These are phyloP conservation scores for Lypha dubia DNA, from an alignment of 2,888 invertebrate species.

Conservation along the genomic window DNA sequence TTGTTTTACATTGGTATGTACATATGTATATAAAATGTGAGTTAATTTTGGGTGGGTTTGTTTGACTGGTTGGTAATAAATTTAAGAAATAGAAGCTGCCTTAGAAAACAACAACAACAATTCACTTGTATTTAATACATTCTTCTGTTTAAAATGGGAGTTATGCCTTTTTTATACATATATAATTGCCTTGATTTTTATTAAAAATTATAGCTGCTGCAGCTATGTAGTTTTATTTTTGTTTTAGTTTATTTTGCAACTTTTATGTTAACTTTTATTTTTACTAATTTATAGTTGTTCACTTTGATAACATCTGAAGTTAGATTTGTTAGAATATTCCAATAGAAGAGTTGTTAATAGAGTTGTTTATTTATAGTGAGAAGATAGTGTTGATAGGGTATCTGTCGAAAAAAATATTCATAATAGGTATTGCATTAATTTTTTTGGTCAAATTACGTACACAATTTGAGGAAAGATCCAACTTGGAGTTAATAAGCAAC, in stretches of 20 bases:
- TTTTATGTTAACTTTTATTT: not conserved
- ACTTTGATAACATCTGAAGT: not conserved
- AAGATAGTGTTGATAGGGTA: conserved; percentile 4
- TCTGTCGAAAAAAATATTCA: not conserved
- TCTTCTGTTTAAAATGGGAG: not conserved
- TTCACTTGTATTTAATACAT: conserved; percentile 3
- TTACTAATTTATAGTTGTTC: conserved; percentile 1
- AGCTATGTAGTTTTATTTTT: not conserved
- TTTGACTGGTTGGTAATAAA: conserved; percentile 54
- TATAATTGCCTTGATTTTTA: not conserved
- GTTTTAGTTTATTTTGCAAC: not conserved
- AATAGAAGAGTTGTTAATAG: conserved; percentile 35
- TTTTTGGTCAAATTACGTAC: no score
- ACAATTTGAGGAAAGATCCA: no score
- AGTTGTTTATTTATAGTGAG: conserved; percentile 16
- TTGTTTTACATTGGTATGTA: no score
- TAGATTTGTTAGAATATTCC: not conserved
- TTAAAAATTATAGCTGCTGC: not conserved
- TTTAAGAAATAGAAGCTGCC: conserved; percentile 25
- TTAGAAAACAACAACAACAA: conserved; percentile 15
- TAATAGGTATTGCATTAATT: not conserved
- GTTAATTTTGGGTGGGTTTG: conserved; percentile 68
- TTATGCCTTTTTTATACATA: not conserved
- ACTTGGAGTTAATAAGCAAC: no score
- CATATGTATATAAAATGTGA: conserved; percentile 64